These are phyloP conservation scores for Melipona bicolor DNA, from an alignment of 2,888 invertebrate species.

Conservation along the genomic window DNA sequence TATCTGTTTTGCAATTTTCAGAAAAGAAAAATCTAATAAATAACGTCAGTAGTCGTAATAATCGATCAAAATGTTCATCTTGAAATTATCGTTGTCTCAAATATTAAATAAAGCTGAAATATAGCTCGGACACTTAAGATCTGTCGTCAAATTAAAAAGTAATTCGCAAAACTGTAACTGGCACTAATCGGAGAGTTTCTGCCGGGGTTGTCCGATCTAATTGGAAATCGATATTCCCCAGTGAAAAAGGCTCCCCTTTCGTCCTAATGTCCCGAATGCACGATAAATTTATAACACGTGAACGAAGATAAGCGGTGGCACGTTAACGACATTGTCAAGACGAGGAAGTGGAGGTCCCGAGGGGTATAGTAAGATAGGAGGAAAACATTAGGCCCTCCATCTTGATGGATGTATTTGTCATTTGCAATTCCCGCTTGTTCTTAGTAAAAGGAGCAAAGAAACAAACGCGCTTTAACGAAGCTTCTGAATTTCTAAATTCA, in stretches of 20 bases:
- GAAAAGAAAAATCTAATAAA: background rate
- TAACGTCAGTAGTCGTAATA: background rate
- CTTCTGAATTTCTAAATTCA: background rate
- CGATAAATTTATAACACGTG: constrained; percentile 37
- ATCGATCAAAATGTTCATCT: background rate
- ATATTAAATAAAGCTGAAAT: background rate
- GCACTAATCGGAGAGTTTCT: background rate
- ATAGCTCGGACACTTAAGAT: background rate
- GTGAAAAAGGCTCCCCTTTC: background rate
- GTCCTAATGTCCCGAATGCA: constrained; percentile 19
- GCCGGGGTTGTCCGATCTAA: background rate
- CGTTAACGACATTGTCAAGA: constrained; percentile 37
- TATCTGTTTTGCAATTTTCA: background rate
- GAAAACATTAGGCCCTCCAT: constrained; percentile 15
- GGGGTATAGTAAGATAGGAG: background rate
- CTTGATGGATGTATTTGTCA: constrained; percentile 21
- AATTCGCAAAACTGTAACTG: background rate
- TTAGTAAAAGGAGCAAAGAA: background rate
- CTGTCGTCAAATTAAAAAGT: background rate
- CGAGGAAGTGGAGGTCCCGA: background rate
- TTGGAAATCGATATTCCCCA: constrained; percentile 30
- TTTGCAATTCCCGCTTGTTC: background rate
- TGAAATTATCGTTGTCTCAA: background rate
- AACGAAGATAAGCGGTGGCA: constrained; percentile 28
- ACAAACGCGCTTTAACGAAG: background rate